Base-by-base conservation (phyloP, 2,113 vertebrate genomes). In the Beaufortia kweichowensis region DNA sequence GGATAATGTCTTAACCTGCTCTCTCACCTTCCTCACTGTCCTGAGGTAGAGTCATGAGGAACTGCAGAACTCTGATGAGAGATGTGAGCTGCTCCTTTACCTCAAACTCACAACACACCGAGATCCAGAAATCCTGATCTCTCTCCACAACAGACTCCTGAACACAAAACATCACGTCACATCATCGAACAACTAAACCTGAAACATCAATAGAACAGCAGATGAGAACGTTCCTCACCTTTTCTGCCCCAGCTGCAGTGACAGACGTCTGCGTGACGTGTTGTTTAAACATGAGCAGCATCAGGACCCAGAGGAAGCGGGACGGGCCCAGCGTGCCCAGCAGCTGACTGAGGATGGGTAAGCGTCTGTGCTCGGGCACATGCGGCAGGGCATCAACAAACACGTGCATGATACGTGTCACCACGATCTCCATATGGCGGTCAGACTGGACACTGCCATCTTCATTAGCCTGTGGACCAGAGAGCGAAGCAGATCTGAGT, bases 371-470 rank as follows among this genome's bases (percentile, higher is more conserved):
- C 68, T 96, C 96, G 0, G 97, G 97, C 0, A 99, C 94, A 0
- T 98, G 95, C 1, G 97, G 97, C 74, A 98, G 86, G 0, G 97
- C 96, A 10, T 98, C 97, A 35, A 93, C 93, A 19, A 99, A 99
- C 48, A 98, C 96, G 1, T 90, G 90, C 0, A 95, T 59, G 67
- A 99, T 93, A 57, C 85, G 93, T 0, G 90, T 88, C 75, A 95
- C 97, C 63, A 95, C 89, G 0, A 88, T 85, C 23, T 89, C 91
- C 82, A 98, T 78, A 0, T 84, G 81, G 2, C 87, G 88, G 0
- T 88, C 87, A 3, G 90, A 85, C 68, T 91, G 91, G 0, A 79
- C 59, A 17, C 89, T 82, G 9, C 56, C 62, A 1, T 88, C 90
- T n/a, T 86, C 91, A 3, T 93, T 92, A 41, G 94, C 94, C 96